These are phyloP conservation scores for Hemicrepidius hirtus DNA, from an alignment of 2,888 invertebrate species.

Conservation along the genomic window DNA sequence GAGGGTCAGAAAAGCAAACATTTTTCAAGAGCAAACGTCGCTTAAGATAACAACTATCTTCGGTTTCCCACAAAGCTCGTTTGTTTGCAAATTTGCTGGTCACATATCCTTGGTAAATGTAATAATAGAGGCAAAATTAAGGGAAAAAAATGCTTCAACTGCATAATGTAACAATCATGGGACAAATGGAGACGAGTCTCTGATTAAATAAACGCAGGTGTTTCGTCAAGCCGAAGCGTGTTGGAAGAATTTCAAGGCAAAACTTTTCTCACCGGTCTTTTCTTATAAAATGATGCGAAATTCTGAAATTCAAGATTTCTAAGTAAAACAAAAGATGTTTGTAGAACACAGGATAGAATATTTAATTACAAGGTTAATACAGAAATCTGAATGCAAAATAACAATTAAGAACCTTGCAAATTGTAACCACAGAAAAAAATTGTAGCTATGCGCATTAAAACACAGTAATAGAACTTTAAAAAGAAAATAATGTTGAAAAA, in stretches of 20 bases:
- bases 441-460: no score
- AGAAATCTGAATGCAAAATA: no score
- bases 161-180: slow-evolving; percentile 23
- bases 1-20: slow-evolving; percentile 8
- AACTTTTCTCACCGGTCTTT: slow-evolving; percentile 6
- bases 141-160: not conserved
- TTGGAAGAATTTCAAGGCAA: slow-evolving; percentile 14
- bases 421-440: no score
- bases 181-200: not conserved
- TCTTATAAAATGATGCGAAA: not conserved
- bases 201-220: slow-evolving; percentile 27
- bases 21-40: slow-evolving; percentile 13
- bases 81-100: slow-evolving; percentile 16
- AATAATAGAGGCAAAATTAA: slow-evolving; percentile 12
- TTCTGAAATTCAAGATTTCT: not conserved
- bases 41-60: not conserved
- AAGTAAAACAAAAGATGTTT: not conserved
- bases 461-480: no score
- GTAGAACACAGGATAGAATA: not conserved
- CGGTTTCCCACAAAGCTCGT: slow-evolving; percentile 8
- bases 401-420: no score
- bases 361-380: no score
- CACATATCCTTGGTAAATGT: slow-evolving; percentile 10
- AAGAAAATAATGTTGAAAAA: no score
- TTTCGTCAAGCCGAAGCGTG: not conserved